Evolutionary conservation across 2,113 vertebrate genomes (phyloP).

Genomic region (Melanocharis versteri): DNA sequence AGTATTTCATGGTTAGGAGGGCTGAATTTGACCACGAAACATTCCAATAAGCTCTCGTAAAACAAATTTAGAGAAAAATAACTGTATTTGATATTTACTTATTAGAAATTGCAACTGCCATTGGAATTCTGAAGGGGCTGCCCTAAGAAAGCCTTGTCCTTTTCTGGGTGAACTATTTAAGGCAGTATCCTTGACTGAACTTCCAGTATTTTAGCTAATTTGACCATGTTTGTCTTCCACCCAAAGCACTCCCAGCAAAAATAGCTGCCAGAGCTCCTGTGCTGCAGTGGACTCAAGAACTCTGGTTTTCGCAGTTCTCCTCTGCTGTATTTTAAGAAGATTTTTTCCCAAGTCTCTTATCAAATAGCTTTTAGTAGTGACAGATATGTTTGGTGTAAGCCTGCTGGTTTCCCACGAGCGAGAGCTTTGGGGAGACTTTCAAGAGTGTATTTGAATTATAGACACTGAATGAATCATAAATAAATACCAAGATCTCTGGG

Average conservation of each 20-base stretch:
- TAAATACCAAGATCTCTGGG: not conserved
- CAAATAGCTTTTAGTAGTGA: not conserved
- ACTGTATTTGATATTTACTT: not conserved
- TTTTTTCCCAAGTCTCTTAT: not conserved
- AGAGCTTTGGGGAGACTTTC: not conserved
- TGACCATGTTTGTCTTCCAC: conserved; percentile 35
- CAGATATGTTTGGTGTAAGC: not conserved
- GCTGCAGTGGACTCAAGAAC: not conserved
- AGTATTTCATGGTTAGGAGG: not conserved
- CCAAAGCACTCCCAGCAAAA: conserved; percentile 25
- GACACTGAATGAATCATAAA: not conserved
- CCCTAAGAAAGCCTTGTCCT: conserved; percentile 12
- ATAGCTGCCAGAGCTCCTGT: conserved; percentile 27
- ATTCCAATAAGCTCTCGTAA: not conserved
- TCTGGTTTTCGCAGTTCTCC: not conserved
- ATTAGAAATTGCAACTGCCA: not conserved
- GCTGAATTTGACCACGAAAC: not conserved
- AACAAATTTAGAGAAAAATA: not conserved
- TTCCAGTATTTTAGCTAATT: conserved; percentile 26
- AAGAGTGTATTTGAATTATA: not conserved
- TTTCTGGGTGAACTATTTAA: conserved; percentile 48
- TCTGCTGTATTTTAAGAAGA: not conserved
- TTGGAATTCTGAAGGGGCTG: conserved; percentile 22
- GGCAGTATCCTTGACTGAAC: conserved; percentile 57
- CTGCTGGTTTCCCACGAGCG: not conserved